A percentile compares a stretch with the other conserved stretches of the same genome.
These are phyloP conservation scores for Carollia perspicillata DNA, from an alignment of 2,113 vertebrate species.

Conservation along the genomic window DNA sequence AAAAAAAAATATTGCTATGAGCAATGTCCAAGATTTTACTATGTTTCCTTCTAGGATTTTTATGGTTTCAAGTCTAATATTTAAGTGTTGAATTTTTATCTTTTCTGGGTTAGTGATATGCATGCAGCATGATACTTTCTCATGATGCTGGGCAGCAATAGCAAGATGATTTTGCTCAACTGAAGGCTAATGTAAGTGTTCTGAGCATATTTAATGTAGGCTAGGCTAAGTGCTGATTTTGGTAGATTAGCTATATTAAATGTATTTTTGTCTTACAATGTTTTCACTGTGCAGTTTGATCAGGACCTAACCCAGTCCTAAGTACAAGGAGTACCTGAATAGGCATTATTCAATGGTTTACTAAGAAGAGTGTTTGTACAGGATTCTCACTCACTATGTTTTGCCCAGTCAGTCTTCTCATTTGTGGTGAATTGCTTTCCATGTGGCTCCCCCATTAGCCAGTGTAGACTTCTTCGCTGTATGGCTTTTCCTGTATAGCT, in stretches of 20 bases:
- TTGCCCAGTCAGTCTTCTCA: neutral
- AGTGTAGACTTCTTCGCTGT: neutral
- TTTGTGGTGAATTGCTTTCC: neutral
- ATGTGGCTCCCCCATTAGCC: fast-evolving
- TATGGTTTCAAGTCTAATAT: neutral
- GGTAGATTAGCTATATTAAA: neutral
- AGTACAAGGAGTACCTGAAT: no score
- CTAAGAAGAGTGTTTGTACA: neutral
- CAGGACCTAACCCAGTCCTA: neutral
- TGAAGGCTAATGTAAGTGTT: neutral
- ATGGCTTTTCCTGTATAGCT: fast-evolving
- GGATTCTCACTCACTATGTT: neutral
- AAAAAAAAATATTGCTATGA: neutral
- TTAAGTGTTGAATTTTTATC: neutral
- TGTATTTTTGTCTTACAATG: neutral
- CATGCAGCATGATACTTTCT: no score
- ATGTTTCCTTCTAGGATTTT: neutral
- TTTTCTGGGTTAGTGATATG: neutral
- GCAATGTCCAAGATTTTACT: neutral
- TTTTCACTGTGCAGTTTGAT: neutral
- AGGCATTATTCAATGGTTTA: neutral
- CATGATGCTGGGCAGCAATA: neutral
- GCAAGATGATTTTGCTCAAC: neutral
- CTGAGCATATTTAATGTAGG: neutral
- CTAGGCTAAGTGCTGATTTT: neutral